Conservation (phyloP, 2,888 invertebrate genomes). For the Erynnis tages region DNA sequence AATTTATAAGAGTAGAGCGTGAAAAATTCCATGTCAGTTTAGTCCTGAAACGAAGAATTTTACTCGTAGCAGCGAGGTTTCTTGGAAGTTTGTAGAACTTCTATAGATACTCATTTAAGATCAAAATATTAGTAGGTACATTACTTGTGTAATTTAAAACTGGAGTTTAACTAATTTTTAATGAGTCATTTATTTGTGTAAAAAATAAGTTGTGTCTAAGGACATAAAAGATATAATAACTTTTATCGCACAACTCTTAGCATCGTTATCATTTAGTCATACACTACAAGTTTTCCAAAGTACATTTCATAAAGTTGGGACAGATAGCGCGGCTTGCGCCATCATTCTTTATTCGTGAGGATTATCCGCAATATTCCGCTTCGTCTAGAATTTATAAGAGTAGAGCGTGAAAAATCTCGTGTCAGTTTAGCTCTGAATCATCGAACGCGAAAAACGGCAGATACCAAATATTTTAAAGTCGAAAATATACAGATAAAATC, state of each 20-base stretch:
- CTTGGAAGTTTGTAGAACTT: not conserved
- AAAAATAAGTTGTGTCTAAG: too few species aligned
- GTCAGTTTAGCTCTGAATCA: constrained; percentile 20
- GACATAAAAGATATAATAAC: too few species aligned
- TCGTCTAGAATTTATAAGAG: constrained; percentile 24
- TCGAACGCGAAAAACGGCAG: too few species aligned
- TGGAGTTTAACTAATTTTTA: too few species aligned
- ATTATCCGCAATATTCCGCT: constrained; percentile 35
- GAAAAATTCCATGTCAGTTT: constrained; percentile 20
- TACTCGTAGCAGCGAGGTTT: constrained; percentile 2
- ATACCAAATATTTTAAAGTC: too few species aligned
- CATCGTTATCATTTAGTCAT: too few species aligned
- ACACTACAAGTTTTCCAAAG: too few species aligned
- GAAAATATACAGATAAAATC: too few species aligned
- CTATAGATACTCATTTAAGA: too few species aligned
- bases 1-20: constrained; percentile 19
- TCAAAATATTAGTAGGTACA: not conserved
- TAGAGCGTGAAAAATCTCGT: constrained; percentile 14
- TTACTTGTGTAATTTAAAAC: too few species aligned
- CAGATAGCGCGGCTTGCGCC: constrained; percentile 33
- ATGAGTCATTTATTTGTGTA: too few species aligned
- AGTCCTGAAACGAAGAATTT: constrained; percentile 16
- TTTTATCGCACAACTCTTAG: too few species aligned
- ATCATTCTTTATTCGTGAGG: constrained; percentile 38
- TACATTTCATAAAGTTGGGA: constrained; percentile 24